Evolutionary conservation across 2,888 invertebrate genomes (phyloP).

Genomic region (Oxytorus armatus): DNA sequence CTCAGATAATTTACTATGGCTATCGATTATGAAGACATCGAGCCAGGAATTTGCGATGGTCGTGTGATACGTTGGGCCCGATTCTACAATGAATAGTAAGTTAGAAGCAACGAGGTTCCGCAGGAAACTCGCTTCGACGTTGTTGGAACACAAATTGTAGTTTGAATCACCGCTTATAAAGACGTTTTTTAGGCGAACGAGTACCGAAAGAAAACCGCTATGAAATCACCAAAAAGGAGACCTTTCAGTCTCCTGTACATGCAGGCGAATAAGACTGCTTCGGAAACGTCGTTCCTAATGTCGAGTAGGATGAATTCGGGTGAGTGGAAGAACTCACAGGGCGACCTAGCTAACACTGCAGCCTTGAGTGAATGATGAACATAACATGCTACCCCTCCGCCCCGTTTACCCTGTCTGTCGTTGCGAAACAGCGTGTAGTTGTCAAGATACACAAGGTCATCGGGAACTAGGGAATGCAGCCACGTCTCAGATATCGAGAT

Average conservation of each 20-base stretch:
- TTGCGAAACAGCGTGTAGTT: too few species aligned
- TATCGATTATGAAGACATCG: slow-evolving; percentile 7
- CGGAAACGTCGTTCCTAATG: background rate
- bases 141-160: background rate
- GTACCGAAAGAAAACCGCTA: background rate
- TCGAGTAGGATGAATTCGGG: slow-evolving; percentile 31
- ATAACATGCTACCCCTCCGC: slow-evolving; percentile 45
- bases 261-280: background rate
- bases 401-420: too few species aligned
- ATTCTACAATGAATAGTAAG: background rate
- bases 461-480: background rate
- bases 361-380: slow-evolving; percentile 32
- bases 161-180: slow-evolving; percentile 18
- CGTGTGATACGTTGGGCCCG: background rate
- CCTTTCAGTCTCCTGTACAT: slow-evolving; percentile 24
- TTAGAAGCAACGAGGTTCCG: background rate
- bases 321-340: background rate
- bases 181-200: background rate
- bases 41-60: background rate
- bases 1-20: background rate
- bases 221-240: slow-evolving; percentile 4
- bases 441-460: background rate
- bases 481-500: background rate
- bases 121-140: background rate
- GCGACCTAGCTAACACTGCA: background rate